Percentiles rank a stretch among this genome's conserved stretches.
These are phyloP conservation scores for Caradrina kadenii DNA, from an alignment of 2,888 invertebrate species.

Conservation along the genomic window DNA sequence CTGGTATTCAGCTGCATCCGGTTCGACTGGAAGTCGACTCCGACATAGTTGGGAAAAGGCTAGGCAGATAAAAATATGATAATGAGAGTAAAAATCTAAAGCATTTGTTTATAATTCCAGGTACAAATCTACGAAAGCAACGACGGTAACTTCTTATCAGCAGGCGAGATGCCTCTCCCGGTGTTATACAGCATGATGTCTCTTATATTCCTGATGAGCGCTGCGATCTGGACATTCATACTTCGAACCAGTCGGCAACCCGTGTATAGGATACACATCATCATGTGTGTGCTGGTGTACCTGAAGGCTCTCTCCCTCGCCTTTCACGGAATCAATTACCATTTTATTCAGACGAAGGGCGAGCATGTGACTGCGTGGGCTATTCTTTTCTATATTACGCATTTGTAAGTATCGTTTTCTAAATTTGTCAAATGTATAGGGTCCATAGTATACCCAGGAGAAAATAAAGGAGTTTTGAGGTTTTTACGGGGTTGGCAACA, in stretches of 20 bases:
- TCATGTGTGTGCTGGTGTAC: slow-evolving; percentile 98
- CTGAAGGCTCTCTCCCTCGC: slow-evolving; percentile 97
- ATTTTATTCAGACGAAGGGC: slow-evolving; percentile 97
- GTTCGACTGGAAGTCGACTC: no score
- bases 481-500: no score
- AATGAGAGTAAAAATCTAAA: background rate
- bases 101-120: slow-evolving; percentile 80
- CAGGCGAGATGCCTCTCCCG: slow-evolving; percentile 99
- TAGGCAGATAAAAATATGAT: no score
- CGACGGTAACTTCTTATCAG: slow-evolving; percentile 96
- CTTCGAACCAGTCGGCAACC: slow-evolving; percentile 95
- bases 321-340: slow-evolving; percentile 98
- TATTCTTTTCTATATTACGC: slow-evolving; percentile 98
- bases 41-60: no score
- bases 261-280: slow-evolving; percentile 98
- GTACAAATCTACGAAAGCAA: slow-evolving; percentile 97
- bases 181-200: slow-evolving; percentile 98
- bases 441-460: no score
- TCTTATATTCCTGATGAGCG: slow-evolving; percentile 96
- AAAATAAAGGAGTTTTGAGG: no score
- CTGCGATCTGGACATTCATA: slow-evolving; percentile 97
- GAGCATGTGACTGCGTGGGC: slow-evolving; percentile 99
- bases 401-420: slow-evolving; percentile 92
- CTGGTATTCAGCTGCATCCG: no score
- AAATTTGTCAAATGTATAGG: no score